Conservation (phyloP, 2,797 vertebrate species). For the Oophaga sylvatica region DNA sequence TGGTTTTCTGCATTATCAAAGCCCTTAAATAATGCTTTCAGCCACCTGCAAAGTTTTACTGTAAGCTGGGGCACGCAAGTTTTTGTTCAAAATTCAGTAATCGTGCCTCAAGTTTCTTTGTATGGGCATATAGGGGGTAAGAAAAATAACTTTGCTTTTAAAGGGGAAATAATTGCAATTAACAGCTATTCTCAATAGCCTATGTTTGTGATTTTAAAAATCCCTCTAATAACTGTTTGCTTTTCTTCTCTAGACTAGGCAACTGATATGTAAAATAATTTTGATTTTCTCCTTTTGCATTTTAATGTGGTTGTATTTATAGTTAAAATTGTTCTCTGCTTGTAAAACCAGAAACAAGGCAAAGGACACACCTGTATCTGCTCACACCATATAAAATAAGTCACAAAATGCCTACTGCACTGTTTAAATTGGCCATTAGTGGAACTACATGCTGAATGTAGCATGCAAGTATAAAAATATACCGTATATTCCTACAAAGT, state of each 20-base stretch:
- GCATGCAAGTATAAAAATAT: too few species aligned
- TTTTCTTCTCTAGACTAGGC: not conserved
- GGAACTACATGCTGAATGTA: too few species aligned
- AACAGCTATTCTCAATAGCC: not conserved
- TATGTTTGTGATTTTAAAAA: not conserved
- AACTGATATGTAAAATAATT: not conserved
- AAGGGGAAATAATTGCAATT: not conserved
- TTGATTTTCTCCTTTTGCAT: not conserved
- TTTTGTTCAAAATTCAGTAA: not conserved
- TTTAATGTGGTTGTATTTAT: not conserved
- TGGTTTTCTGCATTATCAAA: conserved; percentile 40
- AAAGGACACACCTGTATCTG: too few species aligned
- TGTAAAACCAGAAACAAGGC: too few species aligned
- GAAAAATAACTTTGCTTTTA: not conserved
- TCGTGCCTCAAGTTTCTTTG: not conserved
- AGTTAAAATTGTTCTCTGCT: too few species aligned
- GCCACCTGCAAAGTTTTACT: not conserved
- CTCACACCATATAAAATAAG: too few species aligned
- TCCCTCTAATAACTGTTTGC: too few species aligned
- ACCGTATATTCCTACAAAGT: too few species aligned
- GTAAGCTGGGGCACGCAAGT: not conserved
- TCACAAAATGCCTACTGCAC: too few species aligned
- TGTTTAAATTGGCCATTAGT: too few species aligned
- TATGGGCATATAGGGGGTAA: not conserved
- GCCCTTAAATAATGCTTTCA: conserved; percentile 7